Conservation (phyloP, 1,140 invertebrate genomes). For the Agrypnia vestita region DNA sequence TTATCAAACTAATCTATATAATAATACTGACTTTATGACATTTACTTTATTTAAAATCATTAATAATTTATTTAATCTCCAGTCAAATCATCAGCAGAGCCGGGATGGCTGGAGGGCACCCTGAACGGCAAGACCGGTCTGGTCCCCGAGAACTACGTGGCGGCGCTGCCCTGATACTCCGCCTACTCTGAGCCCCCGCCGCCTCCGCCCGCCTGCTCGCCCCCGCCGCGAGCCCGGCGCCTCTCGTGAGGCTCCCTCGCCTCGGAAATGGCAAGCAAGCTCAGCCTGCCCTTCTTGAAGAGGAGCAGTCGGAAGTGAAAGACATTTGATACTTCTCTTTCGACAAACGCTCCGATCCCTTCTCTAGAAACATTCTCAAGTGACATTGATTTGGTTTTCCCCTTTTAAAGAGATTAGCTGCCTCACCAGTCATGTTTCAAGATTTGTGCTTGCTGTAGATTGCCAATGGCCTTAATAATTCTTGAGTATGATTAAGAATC, state of each 20-base stretch:
- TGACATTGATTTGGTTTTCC: too few relatives aligned
- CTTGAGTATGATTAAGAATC: too few relatives aligned
- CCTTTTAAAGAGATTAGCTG: too few relatives aligned
- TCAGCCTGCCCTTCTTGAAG: slow-evolving; percentile 20
- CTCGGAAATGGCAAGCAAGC: slow-evolving; percentile 12
- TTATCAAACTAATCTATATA: too few relatives aligned
- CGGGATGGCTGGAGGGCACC: slow-evolving; percentile 96
- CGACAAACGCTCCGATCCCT: too few relatives aligned
- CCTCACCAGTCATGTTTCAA: too few relatives aligned
- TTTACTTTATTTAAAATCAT: too few relatives aligned
- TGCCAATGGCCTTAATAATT: too few relatives aligned
- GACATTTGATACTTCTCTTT: too few relatives aligned
- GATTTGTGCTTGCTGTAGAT: too few relatives aligned
- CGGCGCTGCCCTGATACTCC: slow-evolving; percentile 80
- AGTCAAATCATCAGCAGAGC: slow-evolving; percentile 93
- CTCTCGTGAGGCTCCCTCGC: slow-evolving; percentile 25
- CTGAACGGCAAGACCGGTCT: slow-evolving; percentile 95
- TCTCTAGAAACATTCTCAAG: too few relatives aligned
- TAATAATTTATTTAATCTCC: slow-evolving; percentile 59
- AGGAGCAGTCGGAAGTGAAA: slow-evolving; percentile 7
- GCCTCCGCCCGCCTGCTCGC: slow-evolving; percentile 16
- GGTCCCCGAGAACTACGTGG: slow-evolving; percentile 98
- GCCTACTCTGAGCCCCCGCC: slow-evolving; percentile 35
- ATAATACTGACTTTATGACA: background rate
- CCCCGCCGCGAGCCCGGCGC: slow-evolving; percentile 12